Base-by-base conservation (phyloP, 2,888 invertebrate species). In the Pemphredon lugubris region DNA sequence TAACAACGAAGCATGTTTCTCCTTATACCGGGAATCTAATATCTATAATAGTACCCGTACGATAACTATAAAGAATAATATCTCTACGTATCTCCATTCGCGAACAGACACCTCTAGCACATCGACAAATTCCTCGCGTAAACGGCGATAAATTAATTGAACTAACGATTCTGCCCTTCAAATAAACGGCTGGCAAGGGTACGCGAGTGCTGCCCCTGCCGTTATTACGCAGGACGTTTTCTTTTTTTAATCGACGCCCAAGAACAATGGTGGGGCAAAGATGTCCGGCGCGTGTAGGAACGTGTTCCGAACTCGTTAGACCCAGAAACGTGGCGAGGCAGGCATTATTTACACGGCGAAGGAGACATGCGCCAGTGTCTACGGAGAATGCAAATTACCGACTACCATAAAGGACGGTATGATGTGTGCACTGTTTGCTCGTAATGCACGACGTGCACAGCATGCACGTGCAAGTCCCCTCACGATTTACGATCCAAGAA, bases 401-500 rank as follows among this genome's bases (percentile, higher is more conserved):
- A 75, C 63, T 77, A 69, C 74, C 78, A 75, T 80, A 79, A 78
- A 72, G 57, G 73, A 66, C 59, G 40, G 51, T 64, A 77, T 65
- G 79, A 72, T 78, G 79, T 70, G 60, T 67, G 65, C 68, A 55
- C 66, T 23, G 67, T 73, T 69, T 47, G 74, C 66, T 63, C 69
- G 74, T 67, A 79, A 74, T 63, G 72, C 71, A 45, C 76, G 73
- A 68, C 59, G 57, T 32, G 71, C 71, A 51, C 58, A 44, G 70
- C 72, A 64, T 77, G 78, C 83, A 80, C 76, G 77, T 79, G 83
- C 81, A 59, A 32, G 48, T 47, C 59, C 37, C 70, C 21, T 70
- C 54, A 42, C 64, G 79, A 80, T 83, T 83, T 82, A 76, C 82
- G 81, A 83, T 73, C 76, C 69, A 59, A 74, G 83, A 83, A 79